Conservation (phyloP, 2,888 invertebrate species). For the Eucera pruinosa region DNA sequence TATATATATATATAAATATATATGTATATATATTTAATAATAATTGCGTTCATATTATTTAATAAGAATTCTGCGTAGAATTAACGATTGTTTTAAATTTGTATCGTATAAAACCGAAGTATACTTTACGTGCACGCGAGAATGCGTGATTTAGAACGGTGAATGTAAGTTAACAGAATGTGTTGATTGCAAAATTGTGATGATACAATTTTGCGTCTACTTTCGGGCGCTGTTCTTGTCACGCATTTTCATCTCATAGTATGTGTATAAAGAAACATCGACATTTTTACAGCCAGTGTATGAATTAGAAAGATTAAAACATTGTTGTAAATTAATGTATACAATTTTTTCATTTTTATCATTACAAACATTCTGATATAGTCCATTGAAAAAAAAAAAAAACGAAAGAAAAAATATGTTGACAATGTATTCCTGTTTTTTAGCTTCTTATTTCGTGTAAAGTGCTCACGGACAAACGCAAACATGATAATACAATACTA, state of each 20-base stretch:
- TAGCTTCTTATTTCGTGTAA: conserved; percentile 29
- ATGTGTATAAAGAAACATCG: conserved; percentile 38
- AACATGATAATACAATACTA: conserved; percentile 17
- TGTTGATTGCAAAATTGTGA: conserved; percentile 15
- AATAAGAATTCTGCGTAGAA: conserved; percentile 28
- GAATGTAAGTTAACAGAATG: conserved; percentile 19
- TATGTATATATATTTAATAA: conserved; percentile 10
- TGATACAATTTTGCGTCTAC: conserved; percentile 14
- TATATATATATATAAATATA: conserved; percentile 8
- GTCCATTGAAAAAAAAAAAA: background rate
- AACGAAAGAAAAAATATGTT: no score
- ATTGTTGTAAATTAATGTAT: conserved; percentile 44
- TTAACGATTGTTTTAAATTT: conserved; percentile 10
- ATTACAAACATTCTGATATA: background rate
- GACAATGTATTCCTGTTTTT: background rate
- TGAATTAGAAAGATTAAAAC: conserved; percentile 50
- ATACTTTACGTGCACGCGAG: background rate
- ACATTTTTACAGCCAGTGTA: conserved; percentile 51
- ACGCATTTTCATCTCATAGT: conserved; percentile 8
- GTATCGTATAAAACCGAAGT: conserved; percentile 1
- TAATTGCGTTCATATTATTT: conserved; percentile 44
- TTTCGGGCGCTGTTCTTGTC: conserved; percentile 26
- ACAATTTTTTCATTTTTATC: conserved; percentile 34
- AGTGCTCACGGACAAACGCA: conserved; percentile 8
- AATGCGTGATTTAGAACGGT: conserved; percentile 26